Percentiles rank a stretch among this genome's conserved stretches.
These are phyloP conservation scores for Peromyscus melanophrys DNA, from an alignment of 2,797 vertebrate genomes.

Conservation along the genomic window DNA sequence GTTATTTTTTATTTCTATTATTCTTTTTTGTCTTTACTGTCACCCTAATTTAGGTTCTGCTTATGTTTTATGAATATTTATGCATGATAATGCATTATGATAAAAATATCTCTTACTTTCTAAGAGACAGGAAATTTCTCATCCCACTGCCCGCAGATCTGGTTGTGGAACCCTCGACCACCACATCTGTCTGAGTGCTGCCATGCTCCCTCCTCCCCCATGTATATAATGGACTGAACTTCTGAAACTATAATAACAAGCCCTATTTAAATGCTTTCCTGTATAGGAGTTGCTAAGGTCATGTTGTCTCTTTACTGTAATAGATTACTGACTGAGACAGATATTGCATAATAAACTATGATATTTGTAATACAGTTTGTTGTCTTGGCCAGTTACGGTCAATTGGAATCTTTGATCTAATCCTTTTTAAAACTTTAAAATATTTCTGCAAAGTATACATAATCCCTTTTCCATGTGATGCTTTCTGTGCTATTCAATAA, in stretches of 20 bases:
- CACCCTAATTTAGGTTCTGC: background rate
- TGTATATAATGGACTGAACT: too few relatives aligned
- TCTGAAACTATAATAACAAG: background rate
- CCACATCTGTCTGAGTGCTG: background rate
- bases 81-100: background rate
- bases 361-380: background rate
- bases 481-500: background rate
- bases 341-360: background rate
- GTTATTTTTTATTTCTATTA: background rate
- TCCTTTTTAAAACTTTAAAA: background rate
- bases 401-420: background rate
- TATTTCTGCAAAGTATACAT: too few relatives aligned
- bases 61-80: slow-evolving; percentile 16
- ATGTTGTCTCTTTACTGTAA: background rate
- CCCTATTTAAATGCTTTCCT: background rate
- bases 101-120: background rate
- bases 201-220: background rate
- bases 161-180: background rate
- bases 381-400: background rate
- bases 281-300: background rate
- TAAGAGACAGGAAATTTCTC: background rate
- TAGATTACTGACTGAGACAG: background rate
- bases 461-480: too few relatives aligned
- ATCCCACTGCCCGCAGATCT: background rate
- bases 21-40: background rate